A percentile compares a stretch with the other conserved stretches of the same genome.
These are phyloP conservation scores for Drosophila repleta DNA, from an alignment of 1,140 invertebrate genomes.

Conservation along the genomic window DNA sequence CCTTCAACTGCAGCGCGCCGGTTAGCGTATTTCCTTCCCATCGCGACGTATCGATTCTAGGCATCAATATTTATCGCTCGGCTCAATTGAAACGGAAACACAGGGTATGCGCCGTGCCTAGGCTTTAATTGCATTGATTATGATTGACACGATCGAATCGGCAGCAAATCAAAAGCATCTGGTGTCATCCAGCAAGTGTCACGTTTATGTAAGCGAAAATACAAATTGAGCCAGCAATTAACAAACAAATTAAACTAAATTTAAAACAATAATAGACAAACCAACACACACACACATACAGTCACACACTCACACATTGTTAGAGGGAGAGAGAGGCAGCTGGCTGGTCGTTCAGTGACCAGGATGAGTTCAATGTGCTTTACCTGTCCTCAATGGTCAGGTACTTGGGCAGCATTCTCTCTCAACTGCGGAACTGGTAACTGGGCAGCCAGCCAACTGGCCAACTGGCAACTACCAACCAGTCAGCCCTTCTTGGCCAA, in stretches of 20 bases:
- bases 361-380: constrained; percentile 60
- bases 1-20: not conserved
- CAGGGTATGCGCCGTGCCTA: not conserved
- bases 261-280: constrained; percentile 57
- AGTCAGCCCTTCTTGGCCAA: constrained; percentile 38
- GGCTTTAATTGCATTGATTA: constrained; percentile 76
- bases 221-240: constrained; percentile 72
- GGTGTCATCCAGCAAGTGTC: constrained; percentile 38
- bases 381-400: constrained; percentile 46
- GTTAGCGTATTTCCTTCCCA: constrained; percentile 6
- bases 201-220: constrained; percentile 44
- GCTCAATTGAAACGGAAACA: constrained; percentile 76
- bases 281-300: constrained; percentile 3
- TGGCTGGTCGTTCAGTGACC: constrained; percentile 31
- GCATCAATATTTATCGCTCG: constrained; percentile 44
- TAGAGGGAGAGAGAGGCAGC: not conserved
- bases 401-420: constrained; percentile 50
- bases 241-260: constrained; percentile 70
- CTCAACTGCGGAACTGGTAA: constrained; percentile 36
- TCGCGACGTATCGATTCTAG: constrained; percentile 26
- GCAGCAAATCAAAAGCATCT: constrained; percentile 1
- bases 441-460: constrained; percentile 19
- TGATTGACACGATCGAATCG: constrained; percentile 74
- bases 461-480: not conserved
- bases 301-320: not conserved